phyloP scores from a whole-genome alignment of 1,140 invertebrate genomes.

The Hormaphis cornu region DNA sequence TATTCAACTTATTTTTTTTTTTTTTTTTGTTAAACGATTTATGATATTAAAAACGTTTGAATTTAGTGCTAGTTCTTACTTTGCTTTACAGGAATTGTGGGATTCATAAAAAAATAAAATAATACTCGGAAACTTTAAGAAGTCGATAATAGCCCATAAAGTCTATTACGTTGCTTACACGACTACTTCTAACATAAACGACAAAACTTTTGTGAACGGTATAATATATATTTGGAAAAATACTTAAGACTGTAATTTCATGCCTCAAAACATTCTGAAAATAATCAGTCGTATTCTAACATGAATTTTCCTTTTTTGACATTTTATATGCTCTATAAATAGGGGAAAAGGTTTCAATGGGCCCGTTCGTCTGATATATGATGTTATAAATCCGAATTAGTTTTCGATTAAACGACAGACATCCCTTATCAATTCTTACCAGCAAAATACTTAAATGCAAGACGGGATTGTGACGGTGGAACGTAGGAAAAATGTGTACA shows the following conservation, averaged over 20 bases:
- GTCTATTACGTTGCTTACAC: not conserved
- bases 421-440: slow-evolving; percentile 7
- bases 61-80: too few species aligned
- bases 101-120: too few species aligned
- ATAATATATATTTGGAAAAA: not conserved
- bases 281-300: not conserved
- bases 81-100: too few species aligned
- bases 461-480: not conserved
- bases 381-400: slow-evolving; percentile 25
- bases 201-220: not conserved
- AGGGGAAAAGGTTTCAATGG: slow-evolving; percentile 8
- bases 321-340: not conserved
- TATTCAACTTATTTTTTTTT: too few species aligned
- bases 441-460: not conserved
- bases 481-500: not conserved
- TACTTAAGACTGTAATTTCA: slow-evolving; percentile 25
- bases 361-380: slow-evolving; percentile 12
- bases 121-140: not conserved
- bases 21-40: too few species aligned
- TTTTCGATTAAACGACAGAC: slow-evolving; percentile 17
- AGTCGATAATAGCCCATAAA: not conserved
- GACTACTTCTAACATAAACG: not conserved
- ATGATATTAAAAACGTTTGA: too few species aligned
- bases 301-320: not conserved
- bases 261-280: slow-evolving; percentile 7